Evolutionary conservation across 2,888 invertebrate species (phyloP).

Genomic region (Lissonota sp.): DNA sequence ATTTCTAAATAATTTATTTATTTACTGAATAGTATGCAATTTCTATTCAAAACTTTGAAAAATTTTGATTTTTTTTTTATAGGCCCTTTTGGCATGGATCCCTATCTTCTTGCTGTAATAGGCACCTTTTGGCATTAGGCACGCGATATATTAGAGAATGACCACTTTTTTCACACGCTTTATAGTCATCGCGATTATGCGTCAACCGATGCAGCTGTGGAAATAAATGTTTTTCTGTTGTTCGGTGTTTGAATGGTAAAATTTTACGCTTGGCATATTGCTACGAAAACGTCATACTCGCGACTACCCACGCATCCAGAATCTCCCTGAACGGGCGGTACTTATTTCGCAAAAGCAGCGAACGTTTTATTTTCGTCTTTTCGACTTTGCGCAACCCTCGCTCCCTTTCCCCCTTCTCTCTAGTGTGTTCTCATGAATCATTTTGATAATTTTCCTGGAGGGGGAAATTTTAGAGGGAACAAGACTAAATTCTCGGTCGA

Average conservation of each 20-base stretch:
- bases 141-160: no score
- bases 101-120: no score
- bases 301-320: constrained; percentile 71
- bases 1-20: no score
- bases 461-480: constrained; percentile 7
- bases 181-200: constrained; percentile 1
- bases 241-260: constrained; percentile 48
- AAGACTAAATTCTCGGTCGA: constrained; percentile 2
- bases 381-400: constrained; percentile 57
- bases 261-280: constrained; percentile 43
- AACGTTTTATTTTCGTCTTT: constrained; percentile 73
- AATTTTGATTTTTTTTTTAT: no score
- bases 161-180: no score
- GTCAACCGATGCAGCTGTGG: constrained; percentile 37
- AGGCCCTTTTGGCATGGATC: no score
- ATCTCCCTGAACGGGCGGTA: constrained; percentile 61
- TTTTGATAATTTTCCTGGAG: not conserved
- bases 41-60: no score
- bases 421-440: constrained; percentile 58
- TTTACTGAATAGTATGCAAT: no score
- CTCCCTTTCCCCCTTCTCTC: not conserved
- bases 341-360: constrained; percentile 74
- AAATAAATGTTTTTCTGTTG: constrained; percentile 36
- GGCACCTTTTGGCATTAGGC: no score
- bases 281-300: constrained; percentile 39